phyloP scores from a whole-genome alignment of 2,113 vertebrate species.

The Heterotis niloticus region DNA sequence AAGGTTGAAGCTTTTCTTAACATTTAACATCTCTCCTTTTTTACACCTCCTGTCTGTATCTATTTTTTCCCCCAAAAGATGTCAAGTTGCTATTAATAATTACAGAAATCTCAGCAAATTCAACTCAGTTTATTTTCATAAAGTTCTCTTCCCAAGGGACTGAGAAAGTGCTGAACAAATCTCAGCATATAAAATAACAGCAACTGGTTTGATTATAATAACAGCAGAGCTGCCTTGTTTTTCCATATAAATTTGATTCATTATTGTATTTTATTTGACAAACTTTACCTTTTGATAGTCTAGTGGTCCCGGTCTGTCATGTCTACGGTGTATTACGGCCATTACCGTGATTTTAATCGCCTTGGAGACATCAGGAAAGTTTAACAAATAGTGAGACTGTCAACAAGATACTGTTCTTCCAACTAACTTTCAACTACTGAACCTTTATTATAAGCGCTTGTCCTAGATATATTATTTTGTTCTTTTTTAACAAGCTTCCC shows the following conservation, averaged over 20 bases:
- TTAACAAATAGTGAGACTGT: conserved; percentile 1
- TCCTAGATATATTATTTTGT: background rate
- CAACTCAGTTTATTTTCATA: no score
- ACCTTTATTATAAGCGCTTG: background rate
- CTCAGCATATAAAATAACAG: background rate
- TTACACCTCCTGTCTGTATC: no score
- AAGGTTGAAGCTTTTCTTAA: no score
- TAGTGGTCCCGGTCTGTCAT: background rate
- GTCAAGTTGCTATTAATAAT: no score
- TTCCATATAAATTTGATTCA: background rate
- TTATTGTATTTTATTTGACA: background rate
- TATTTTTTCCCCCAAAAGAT: no score
- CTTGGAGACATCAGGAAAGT: background rate
- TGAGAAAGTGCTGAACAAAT: background rate
- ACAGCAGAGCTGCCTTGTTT: background rate
- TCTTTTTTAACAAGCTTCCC: background rate
- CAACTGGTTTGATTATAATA: background rate
- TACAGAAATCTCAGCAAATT: no score
- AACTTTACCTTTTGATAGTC: background rate
- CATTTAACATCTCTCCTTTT: no score
- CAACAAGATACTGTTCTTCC: background rate
- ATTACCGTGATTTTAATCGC: background rate
- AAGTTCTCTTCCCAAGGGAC: no score
- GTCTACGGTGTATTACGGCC: background rate
- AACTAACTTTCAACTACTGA: background rate